Conservation (phyloP, 2,888 invertebrate species). For the Apomyelois bistriatella region DNA sequence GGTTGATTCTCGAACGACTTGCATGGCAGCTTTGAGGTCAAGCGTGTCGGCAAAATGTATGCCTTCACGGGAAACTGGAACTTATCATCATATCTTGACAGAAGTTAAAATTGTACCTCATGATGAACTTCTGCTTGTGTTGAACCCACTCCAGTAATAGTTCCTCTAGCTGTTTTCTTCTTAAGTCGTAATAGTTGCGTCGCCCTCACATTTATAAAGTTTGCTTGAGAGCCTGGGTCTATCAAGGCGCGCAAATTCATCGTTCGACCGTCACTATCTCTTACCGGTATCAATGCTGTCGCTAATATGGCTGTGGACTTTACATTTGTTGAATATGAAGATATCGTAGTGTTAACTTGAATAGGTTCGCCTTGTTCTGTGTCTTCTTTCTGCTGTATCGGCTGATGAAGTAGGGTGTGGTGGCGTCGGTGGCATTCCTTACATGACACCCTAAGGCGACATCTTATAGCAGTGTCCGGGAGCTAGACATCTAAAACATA, state of each 20-base stretch:
- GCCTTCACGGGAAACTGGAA: not conserved
- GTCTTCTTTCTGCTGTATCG: not conserved
- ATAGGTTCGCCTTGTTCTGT: slow-evolving; percentile 13
- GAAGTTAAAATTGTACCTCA: slow-evolving; percentile 8
- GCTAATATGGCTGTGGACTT: slow-evolving; percentile 22
- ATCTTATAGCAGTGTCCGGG: slow-evolving; percentile 21
- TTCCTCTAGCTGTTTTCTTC: slow-evolving; percentile 12
- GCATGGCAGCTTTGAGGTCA: slow-evolving; percentile 6
- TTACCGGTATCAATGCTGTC: slow-evolving; percentile 24
- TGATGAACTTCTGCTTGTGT: slow-evolving; percentile 12
- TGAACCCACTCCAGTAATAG: slow-evolving; percentile 12
- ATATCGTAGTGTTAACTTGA: slow-evolving; percentile 14
- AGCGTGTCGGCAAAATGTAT: slow-evolving; percentile 4
- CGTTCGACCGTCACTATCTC: slow-evolving; percentile 12
- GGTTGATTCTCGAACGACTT: not conserved
- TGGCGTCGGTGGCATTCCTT: slow-evolving; percentile 24
- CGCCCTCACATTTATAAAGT: slow-evolving; percentile 23
- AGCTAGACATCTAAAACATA: slow-evolving; percentile 20
- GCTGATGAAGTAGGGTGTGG: slow-evolving; percentile 25
- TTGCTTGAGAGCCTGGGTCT: slow-evolving; percentile 22
- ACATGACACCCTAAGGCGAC: slow-evolving; percentile 23
- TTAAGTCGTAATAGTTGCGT: slow-evolving; percentile 19
- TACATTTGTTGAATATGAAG: slow-evolving; percentile 18
- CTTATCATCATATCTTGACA: slow-evolving; percentile 10
- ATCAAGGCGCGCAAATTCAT: slow-evolving; percentile 17